A percentile compares a stretch with the other conserved stretches of the same genome.
phyloP scores from a whole-genome alignment of 2,113 vertebrate species.

The Albula glossodonta region DNA sequence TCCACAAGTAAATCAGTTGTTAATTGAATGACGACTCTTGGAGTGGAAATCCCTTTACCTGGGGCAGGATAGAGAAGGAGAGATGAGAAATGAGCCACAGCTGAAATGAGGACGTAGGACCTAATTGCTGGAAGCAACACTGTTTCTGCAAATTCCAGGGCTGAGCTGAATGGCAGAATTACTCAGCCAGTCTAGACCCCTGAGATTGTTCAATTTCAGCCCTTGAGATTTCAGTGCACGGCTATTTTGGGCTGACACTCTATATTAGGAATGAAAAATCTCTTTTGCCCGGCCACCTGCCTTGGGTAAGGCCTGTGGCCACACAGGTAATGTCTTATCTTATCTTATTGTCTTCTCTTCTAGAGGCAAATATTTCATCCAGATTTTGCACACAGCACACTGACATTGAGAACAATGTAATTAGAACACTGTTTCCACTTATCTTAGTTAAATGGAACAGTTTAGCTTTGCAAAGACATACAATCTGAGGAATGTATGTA shows the following conservation, averaged over 20 bases:
- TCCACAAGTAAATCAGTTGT: neutral
- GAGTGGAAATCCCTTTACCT: neutral
- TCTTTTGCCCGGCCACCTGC: neutral
- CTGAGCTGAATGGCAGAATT: constrained; percentile 46
- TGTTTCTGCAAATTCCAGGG: constrained; percentile 31
- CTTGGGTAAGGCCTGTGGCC: neutral
- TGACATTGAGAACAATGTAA: neutral
- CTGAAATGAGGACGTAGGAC: constrained; percentile 30
- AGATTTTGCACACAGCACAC: neutral
- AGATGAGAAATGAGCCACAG: neutral
- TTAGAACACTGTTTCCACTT: neutral
- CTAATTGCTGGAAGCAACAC: constrained; percentile 36
- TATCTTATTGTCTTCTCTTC: neutral
- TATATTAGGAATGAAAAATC: neutral
- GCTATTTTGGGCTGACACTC: constrained; percentile 6
- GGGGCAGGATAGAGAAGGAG: neutral
- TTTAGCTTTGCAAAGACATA: neutral
- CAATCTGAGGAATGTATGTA: neutral
- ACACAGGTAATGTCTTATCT: neutral
- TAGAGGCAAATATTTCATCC: neutral
- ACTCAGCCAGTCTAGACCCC: neutral
- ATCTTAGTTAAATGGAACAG: neutral
- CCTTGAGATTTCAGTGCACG: constrained; percentile 21
- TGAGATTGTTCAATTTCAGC: constrained; percentile 38
- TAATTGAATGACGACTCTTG: neutral